phyloP scores from a whole-genome alignment of 2,113 vertebrate genomes.

The Prionailurus viverrinus region DNA sequence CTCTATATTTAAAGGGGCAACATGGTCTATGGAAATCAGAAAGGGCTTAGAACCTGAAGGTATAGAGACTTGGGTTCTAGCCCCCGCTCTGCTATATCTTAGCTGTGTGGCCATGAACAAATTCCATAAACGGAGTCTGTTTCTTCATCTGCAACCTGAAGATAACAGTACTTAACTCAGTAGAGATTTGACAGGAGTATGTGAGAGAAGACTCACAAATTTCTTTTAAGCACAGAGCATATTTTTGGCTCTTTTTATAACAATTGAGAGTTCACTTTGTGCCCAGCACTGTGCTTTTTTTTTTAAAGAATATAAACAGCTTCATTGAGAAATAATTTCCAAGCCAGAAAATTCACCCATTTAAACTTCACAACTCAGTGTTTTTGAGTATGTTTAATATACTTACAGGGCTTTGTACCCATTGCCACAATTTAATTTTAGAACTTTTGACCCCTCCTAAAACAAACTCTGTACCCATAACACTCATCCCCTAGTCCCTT shows the following conservation, averaged over 20 bases:
- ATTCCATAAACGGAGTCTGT: not conserved
- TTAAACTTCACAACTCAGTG: slow-evolving; percentile 34
- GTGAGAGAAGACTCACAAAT: not conserved
- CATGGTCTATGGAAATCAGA: not conserved
- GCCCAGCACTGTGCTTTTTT: not conserved
- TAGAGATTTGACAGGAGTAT: not conserved
- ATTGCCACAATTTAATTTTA: slow-evolving; percentile 36
- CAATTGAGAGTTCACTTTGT: not conserved
- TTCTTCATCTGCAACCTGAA: slow-evolving; percentile 19
- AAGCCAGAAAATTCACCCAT: not conserved
- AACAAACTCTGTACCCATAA: not conserved
- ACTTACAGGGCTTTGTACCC: not conserved
- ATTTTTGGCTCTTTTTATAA: slow-evolving; percentile 32
- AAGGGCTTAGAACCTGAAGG: slow-evolving; percentile 14
- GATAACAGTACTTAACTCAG: not conserved
- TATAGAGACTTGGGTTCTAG: not conserved
- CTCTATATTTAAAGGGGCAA: not conserved
- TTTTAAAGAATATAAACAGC: not conserved
- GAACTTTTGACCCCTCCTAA: slow-evolving; percentile 21
- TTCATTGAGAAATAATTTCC: slow-evolving; percentile 46
- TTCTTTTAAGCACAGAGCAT: not conserved
- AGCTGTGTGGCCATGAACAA: not conserved
- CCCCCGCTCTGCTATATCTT: not conserved
- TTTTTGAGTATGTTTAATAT: slow-evolving; percentile 41
- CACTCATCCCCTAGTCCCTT: not conserved